Evolutionary conservation across 1,140 invertebrate genomes (phyloP), one percentile per base, ranked within the genome.

Genomic region (Pseudomyrmex gracilis): DNA sequence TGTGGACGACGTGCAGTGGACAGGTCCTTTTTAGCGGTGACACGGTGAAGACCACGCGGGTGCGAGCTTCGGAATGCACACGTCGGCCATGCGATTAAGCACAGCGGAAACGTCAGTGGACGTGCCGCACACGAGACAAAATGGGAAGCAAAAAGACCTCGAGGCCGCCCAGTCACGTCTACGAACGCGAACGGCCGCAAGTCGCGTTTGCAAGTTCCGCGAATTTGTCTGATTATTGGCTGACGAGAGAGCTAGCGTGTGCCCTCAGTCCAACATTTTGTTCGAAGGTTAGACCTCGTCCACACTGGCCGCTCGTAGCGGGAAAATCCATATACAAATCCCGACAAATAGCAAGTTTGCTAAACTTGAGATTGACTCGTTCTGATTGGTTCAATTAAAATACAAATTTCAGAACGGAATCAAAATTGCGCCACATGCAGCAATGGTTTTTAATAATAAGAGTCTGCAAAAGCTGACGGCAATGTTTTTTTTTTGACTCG

Each of bases 81-180:
- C 92, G 91, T 92, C 92, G 92, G 92, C 92, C 92, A 93, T 93
- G 90, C 91, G 91, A 92, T 87, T 84, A 86, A 87, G 89, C 88
- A 89, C 85, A 87, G 78, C 83, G 90, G 88, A 87, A 90, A 91
- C 63, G 90, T 89, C 86, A 89, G 88, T 84, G 87, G 83, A 87
- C 74, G 87, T 82, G 86, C 49, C 49, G 49, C 49, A 51, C 58
- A 87, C 80, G 76, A 73, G 85, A 87, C 80, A 85, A 87, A 89
- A 85, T 87, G 77, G 83, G 77, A 89, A 89, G 88, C 82, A 86
- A 86, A 89, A 87, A 87, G 85, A 89, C 73, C 53, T 67, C 76
- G 71, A 88, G 87, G 71, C 76, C 73, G 76, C 67, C 73, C 76
- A 80, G 53, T 88, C 22, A 67, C 53, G 73, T 45, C 51, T 24